Percentiles rank a stretch among this genome's conserved stretches.
phyloP scores from a whole-genome alignment of 1,140 invertebrate species.

The Lucilia sericata region DNA sequence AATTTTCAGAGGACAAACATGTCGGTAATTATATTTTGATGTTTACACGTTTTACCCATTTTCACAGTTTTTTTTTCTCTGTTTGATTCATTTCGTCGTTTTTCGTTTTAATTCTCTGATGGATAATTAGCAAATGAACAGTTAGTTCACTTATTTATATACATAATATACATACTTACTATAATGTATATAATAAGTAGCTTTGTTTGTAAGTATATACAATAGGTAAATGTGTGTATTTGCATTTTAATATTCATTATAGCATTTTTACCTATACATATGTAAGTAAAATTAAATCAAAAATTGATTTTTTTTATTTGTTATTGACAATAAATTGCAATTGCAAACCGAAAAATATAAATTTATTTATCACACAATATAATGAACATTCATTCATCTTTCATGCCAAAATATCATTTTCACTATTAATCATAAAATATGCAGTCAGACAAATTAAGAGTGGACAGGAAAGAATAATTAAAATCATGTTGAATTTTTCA shows the following conservation, averaged over 20 bases:
- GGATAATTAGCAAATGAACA: slow-evolving; percentile 28
- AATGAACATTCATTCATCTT: not conserved
- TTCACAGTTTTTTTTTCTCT: slow-evolving; percentile 4
- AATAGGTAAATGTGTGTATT: not conserved
- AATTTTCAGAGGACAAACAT: slow-evolving; percentile 33
- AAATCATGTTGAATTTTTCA: not conserved
- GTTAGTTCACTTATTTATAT: slow-evolving; percentile 23
- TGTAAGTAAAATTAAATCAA: not conserved
- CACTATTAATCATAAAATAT: not conserved
- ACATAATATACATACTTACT: not conserved
- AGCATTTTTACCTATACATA: not conserved
- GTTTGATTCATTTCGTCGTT: not conserved
- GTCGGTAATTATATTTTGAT: slow-evolving; percentile 39
- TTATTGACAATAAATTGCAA: not conserved
- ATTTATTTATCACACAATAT: not conserved
- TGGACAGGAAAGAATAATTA: not conserved
- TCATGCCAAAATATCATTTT: not conserved
- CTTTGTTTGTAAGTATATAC: not conserved
- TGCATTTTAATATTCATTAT: not conserved
- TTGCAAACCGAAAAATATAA: not conserved
- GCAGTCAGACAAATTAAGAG: not conserved
- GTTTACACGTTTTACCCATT: slow-evolving; percentile 44
- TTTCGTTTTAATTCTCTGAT: slow-evolving; percentile 23
- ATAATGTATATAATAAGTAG: not conserved
- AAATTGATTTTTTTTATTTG: not conserved